These are phyloP conservation scores for Habrosyne pyritoides DNA, from an alignment of 2,888 invertebrate genomes.

Conservation along the genomic window DNA sequence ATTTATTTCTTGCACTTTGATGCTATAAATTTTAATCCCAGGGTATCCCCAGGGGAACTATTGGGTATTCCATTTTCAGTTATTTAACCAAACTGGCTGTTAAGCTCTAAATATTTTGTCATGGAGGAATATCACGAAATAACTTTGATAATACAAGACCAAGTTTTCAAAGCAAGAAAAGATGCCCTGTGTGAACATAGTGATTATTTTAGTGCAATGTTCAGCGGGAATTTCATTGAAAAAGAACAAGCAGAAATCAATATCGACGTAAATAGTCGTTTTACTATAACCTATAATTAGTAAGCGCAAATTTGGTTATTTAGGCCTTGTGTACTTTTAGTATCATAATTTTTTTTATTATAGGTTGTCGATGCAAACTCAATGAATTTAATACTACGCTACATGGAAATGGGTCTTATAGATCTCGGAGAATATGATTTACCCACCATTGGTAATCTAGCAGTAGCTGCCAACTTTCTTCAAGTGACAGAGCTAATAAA, in stretches of 20 bases:
- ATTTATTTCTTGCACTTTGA: too few relatives aligned
- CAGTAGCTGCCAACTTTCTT: conserved; percentile 64
- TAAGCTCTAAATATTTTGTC: conserved; percentile 1
- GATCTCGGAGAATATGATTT: conserved; percentile 59
- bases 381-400: conserved; percentile 62
- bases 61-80: not conserved
- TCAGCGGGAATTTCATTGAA: conserved; percentile 72
- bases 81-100: not conserved
- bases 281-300: not conserved
- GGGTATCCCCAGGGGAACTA: too few relatives aligned
- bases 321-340: not conserved
- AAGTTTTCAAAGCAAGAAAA: conserved; percentile 59
- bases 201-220: conserved; percentile 78
- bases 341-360: conserved; percentile 21
- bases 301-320: not conserved
- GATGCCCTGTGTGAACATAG: conserved; percentile 62
- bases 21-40: too few relatives aligned
- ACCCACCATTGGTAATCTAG: conserved; percentile 52
- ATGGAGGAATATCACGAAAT: conserved; percentile 48
- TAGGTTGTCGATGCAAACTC: conserved; percentile 69
- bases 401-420: conserved; percentile 65
- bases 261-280: conserved; percentile 60
- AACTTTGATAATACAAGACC: conserved; percentile 50
- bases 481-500: conserved; percentile 70
- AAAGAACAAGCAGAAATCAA: conserved; percentile 57